Conservation (phyloP, 2,888 invertebrate species). For the Drosophila recens region DNA sequence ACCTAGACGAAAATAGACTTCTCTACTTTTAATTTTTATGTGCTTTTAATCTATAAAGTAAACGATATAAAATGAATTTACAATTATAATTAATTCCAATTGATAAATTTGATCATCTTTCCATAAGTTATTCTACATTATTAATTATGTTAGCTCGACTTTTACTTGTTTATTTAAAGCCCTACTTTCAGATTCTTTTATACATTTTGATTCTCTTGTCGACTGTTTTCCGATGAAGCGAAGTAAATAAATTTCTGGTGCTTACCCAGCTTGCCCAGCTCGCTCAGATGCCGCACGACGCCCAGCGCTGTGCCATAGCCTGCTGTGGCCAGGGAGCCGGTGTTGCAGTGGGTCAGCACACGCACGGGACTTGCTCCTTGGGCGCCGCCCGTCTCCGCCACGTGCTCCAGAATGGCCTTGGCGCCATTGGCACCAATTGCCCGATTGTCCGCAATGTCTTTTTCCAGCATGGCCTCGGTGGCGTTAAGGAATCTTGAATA, state of each 20-base stretch:
- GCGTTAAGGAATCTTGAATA: conserved; percentile 89
- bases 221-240: no score
- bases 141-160: no score
- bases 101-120: no score
- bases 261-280: conserved; percentile 89
- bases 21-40: no score
- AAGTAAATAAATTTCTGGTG: not conserved
- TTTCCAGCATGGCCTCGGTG: conserved; percentile 93
- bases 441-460: conserved; percentile 95
- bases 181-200: no score
- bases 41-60: no score
- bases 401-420: conserved; percentile 89
- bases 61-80: no score
- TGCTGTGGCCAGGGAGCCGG: conserved; percentile 98
- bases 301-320: conserved; percentile 99
- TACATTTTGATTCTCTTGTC: no score
- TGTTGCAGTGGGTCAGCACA: conserved; percentile 98
- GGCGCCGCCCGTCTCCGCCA: conserved; percentile 69
- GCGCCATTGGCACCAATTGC: conserved; percentile 94
- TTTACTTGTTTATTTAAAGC: no score
- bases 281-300: conserved; percentile 94
- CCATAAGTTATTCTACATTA: no score
- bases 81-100: no score
- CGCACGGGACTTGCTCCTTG: conserved; percentile 86
- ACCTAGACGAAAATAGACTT: not conserved